phyloP scores from a whole-genome alignment of 1,140 invertebrate species.

The Drosophila bocki region DNA sequence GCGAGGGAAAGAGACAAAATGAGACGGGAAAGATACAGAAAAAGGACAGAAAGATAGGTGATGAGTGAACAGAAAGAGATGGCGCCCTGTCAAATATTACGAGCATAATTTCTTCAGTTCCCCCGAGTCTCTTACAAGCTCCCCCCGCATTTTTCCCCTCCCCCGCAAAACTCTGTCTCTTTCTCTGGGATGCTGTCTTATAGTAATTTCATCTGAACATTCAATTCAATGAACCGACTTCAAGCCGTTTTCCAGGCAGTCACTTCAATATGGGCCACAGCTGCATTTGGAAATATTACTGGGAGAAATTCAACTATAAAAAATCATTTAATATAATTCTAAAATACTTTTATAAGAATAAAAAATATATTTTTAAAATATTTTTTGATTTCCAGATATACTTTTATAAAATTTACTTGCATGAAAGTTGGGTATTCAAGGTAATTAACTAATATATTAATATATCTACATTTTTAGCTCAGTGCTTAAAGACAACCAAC shows the following conservation, averaged over 20 bases:
- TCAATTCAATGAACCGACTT: constrained; percentile 62
- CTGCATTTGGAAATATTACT: constrained; percentile 43
- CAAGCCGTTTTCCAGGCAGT: constrained; percentile 46
- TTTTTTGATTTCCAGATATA: no score
- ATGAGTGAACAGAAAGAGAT: constrained; percentile 8
- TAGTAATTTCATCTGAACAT: constrained; percentile 66
- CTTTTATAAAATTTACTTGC: no score
- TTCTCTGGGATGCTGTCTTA: constrained; percentile 51
- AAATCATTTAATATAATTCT: no score
- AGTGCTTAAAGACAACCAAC: constrained; percentile 14
- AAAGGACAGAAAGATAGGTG: not conserved
- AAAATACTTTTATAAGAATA: no score
- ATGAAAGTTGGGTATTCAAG: no score
- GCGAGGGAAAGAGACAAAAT: no score
- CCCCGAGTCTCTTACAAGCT: not conserved
- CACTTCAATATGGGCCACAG: constrained; percentile 42
- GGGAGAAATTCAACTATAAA: not conserved
- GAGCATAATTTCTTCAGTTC: constrained; percentile 6
- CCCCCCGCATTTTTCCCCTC: constrained; percentile 13
- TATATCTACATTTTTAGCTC: not conserved
- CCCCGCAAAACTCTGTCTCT: constrained; percentile 19
- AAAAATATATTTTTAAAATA: not conserved
- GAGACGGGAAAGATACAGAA: not conserved
- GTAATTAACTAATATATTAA: no score
- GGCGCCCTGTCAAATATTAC: constrained; percentile 56